Percentiles rank a stretch among this genome's conserved stretches.
Evolutionary conservation across 2,113 vertebrate species (phyloP).

Genomic region (Rallus limicola): DNA sequence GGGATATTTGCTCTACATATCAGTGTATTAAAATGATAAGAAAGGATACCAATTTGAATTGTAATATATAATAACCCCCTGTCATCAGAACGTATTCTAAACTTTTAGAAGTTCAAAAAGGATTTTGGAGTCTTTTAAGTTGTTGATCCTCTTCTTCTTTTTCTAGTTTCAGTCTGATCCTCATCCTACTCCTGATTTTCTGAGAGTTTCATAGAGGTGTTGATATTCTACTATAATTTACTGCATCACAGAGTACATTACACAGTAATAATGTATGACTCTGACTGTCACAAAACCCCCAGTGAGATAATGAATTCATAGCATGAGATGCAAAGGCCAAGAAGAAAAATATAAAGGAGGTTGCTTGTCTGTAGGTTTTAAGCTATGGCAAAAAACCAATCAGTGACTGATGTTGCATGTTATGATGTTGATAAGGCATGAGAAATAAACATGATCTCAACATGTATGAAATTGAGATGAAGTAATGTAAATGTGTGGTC

Average conservation of each 20-base stretch:
- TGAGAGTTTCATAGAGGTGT: neutral
- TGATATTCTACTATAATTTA: neutral
- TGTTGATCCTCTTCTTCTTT: neutral
- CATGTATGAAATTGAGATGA: neutral
- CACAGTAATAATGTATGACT: neutral
- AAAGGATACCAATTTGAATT: neutral
- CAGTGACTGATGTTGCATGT: neutral
- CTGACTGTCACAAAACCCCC: accelerated
- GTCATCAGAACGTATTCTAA: neutral
- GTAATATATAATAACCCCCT: accelerated
- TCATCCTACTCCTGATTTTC: neutral
- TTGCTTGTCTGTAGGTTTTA: neutral
- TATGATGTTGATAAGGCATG: neutral
- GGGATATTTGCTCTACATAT: neutral
- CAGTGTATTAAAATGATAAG: neutral
- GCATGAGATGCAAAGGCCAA: neutral
- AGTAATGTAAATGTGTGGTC: neutral
- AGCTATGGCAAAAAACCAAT: neutral
- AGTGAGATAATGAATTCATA: neutral
- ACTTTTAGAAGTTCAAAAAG: neutral
- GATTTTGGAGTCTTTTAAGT: neutral
- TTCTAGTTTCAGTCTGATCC: neutral
- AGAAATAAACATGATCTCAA: neutral
- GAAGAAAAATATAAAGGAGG: neutral
- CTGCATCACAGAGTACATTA: neutral